Base-by-base conservation (phyloP, 2,888 invertebrate genomes). In the Mesorhabditis sp. region DNA sequence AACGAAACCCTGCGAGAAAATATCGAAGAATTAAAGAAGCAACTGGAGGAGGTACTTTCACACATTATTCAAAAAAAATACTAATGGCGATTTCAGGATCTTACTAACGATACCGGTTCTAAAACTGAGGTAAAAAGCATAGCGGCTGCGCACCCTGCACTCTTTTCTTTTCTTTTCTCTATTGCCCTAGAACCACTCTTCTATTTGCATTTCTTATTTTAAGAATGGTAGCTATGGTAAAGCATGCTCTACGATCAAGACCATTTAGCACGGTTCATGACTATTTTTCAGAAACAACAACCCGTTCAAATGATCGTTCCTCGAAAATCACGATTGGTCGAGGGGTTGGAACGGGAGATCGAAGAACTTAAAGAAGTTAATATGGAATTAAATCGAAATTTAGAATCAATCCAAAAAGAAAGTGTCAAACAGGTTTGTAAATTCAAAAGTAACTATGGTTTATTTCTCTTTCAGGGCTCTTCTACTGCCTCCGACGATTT, bases 401-500 rank as follows among this genome's bases (percentile, higher is more conserved):
- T n/a, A 13, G 15, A 63, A n/a, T 15, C 28, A 63, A 7, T n/a
- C 10, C 13, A 28, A 63, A 15, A 15, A 15, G 41, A 28, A 63
- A 7, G 28, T 7, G 28, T 15, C 10, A 15, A 15, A n/a, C 13
- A 28, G 41, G 63, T 63, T n/a, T n/a, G 7, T 63, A 10, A 28
- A 28, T 28, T 28, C 28, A 28, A 28, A 28, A 1, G 28, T 28
- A 28, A 28, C 28, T 28, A 28, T 28, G 28, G 28, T 28, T 1
- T 28, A 50, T 50, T 10, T 13, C 58, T 13, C 7, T 50, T 50
- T 50, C n/a, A 50, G 58, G n/a, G n/a, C n/a, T n/a, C n/a, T n/a
- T 10, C 7, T 13, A n/a, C 58, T n/a, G 58, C n/a, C n/a, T n/a
- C 58, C 10, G 72, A 43, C 67, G 68, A 74, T 70, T 71, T 78